Evolutionary conservation across 2,113 vertebrate species (phyloP), one percentile per base, ranked within the genome.

Genomic region (Nicator chloris): DNA sequence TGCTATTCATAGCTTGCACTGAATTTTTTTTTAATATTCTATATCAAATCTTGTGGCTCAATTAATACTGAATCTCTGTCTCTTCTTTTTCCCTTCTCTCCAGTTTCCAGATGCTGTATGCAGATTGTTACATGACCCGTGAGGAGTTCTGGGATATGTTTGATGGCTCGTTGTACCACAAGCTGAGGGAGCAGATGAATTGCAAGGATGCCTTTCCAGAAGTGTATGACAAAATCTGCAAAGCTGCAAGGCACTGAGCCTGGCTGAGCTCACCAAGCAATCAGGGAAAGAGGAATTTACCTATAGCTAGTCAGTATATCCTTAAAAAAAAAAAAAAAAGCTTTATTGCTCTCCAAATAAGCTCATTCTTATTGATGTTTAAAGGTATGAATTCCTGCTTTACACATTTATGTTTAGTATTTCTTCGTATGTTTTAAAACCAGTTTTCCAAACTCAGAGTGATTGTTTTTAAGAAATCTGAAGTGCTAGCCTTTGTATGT

Each of bases 101-200:
- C 91, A 99, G 99, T 75, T 99, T 99, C 98, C 99, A 99, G 98
- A 99, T 99, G 99, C 98, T 99, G 42, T 99, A 99, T 37, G 99
- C 99, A 4, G 99, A 99, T 92, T 99, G 99, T 89, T 99, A 99
- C 92, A 99, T 99, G 99, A 98, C 98, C 77, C 98, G 98, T 16
- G 98, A 99, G 93, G 99, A 99, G 96, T 99, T 99, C 97, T 99
- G 99, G 99, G 98, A 99, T 96, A 99, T 99, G 99, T 99, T 99
- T 88, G 99, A 99, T 9, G 99, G 99, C 65, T 98, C 97, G 0
- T 95, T 99, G 30, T 99, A 99, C 94, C 99, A 99, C 92, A 98
- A 98, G 97, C 97, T 99, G 83, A 98, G 99, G 94, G 97, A 99
- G 37, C 96, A 99, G 84, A 98, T 99, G 7, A 97, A 98, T 63